These are phyloP conservation scores for Caenorhabditis remanei DNA, from an alignment of 1,140 invertebrate genomes.

Conservation along the genomic window DNA sequence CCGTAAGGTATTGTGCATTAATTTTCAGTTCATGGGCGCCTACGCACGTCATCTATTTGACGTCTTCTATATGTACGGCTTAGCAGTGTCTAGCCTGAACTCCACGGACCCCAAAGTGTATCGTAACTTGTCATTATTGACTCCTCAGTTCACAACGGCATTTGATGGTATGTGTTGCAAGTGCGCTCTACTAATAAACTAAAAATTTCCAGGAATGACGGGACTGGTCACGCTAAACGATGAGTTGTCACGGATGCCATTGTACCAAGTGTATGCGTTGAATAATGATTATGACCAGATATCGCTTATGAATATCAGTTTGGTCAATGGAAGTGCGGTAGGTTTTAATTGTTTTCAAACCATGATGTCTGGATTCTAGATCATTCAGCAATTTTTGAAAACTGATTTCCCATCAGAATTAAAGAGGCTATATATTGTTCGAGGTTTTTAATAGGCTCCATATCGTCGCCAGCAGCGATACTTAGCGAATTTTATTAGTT, in stretches of 20 bases:
- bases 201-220: background rate
- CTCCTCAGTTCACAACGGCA: background rate
- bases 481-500: too few species aligned
- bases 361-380: too few species aligned
- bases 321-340: background rate
- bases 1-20: too few species aligned
- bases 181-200: background rate
- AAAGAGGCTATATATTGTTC: too few species aligned
- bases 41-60: slow-evolving; percentile 14
- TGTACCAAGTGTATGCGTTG: background rate
- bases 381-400: too few species aligned
- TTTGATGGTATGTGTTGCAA: background rate
- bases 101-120: background rate
- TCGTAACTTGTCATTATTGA: background rate
- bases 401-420: too few species aligned
- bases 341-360: too few species aligned
- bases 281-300: background rate
- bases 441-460: too few species aligned
- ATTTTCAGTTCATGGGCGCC: background rate
- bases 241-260: background rate
- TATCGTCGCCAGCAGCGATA: too few species aligned
- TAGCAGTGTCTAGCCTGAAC: background rate
- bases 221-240: background rate
- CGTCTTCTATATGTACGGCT: background rate
- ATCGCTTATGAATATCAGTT: slow-evolving; percentile 9